phyloP scores from a whole-genome alignment of 2,888 invertebrate species.

The Conistra vaccinii region DNA sequence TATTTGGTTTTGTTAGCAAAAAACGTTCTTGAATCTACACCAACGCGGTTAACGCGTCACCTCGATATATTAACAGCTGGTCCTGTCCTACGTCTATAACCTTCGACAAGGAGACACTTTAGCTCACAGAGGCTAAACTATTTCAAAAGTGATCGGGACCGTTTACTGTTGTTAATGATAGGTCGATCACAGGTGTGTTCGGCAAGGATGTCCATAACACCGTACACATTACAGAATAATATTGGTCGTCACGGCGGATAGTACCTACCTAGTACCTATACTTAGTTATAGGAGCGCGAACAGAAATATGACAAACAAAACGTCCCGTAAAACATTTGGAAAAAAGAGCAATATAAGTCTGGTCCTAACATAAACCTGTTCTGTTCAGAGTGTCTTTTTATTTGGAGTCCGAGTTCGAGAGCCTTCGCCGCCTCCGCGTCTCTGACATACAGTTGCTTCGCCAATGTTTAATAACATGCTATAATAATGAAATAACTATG shows the following conservation, averaged over 20 bases:
- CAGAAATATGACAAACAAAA: slow-evolving; percentile 5
- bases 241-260: slow-evolving; percentile 10
- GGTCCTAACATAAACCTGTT: slow-evolving; percentile 45
- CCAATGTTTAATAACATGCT: neutral
- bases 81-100: neutral
- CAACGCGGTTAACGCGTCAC: neutral
- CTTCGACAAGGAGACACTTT: slow-evolving; percentile 3
- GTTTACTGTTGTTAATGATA: slow-evolving; percentile 38
- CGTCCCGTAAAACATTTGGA: slow-evolving; percentile 1
- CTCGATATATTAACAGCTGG: neutral
- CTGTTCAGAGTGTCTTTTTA: slow-evolving; percentile 29
- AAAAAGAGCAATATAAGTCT: slow-evolving; percentile 35
- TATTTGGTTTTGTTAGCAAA: neutral
- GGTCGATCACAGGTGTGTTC: slow-evolving; percentile 56
- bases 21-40: neutral
- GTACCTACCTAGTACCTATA: neutral
- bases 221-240: slow-evolving; percentile 30
- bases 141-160: slow-evolving; percentile 34
- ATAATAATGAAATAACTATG: too few relatives aligned
- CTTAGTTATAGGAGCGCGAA: neutral
- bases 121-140: slow-evolving; percentile 18
- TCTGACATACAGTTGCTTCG: neutral
- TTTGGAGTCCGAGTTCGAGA: slow-evolving; percentile 15
- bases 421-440: neutral
- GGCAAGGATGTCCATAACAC: slow-evolving; percentile 19